Base-by-base conservation (phyloP, 2,888 invertebrate genomes). In the Diadegma fenestrale region DNA sequence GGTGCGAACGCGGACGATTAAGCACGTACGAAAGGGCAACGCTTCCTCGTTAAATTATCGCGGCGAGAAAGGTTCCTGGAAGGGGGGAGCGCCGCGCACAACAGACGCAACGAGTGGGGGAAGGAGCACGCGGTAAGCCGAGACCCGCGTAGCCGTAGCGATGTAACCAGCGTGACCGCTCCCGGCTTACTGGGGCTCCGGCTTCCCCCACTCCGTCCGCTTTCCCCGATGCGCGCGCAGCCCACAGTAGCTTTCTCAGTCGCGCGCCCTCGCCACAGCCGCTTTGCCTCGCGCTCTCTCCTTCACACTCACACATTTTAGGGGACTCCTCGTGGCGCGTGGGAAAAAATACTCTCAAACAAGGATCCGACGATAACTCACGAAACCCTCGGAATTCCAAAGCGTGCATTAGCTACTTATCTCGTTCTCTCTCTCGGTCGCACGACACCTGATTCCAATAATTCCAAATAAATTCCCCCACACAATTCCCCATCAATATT, bases 281-380 rank as follows among this genome's bases (percentile, higher is more conserved):
- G 7, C 75, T 17, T 1, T 6, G 17, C 10, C 58, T 17, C 72
- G 26, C 37, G n/a, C 30, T 30, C 69, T 22, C 69, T 22, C 48
- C 14, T 45, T 26, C 48, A 41, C 58, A 48, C 30, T 43, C 41
- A 58, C 41, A 72, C 72, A 58, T 54, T 37, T 26, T 33, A 43
- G 43, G 19, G 45, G 45, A 26, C n/a, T 45, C 72, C 51, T 64
- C 63, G 71, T 63, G 48, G 43, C 64, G 73, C 73, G 69, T 82
- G 79, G 82, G 85, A 82, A 80, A 85, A 85, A 82, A 80, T 76
- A 82, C 69, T 80, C 76, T 80, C 71, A 79, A 85, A 82, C 82
- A 82, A 85, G 82, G 78, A 85, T 69, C 82, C 85, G 69, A 69
- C 85, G 85, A 85, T 85, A 85, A 85, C 78, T 85, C 82, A 68